Conservation (phyloP, 2,113 vertebrate genomes). For the western clawed frog (Xenopus tropicalis) region DNA sequence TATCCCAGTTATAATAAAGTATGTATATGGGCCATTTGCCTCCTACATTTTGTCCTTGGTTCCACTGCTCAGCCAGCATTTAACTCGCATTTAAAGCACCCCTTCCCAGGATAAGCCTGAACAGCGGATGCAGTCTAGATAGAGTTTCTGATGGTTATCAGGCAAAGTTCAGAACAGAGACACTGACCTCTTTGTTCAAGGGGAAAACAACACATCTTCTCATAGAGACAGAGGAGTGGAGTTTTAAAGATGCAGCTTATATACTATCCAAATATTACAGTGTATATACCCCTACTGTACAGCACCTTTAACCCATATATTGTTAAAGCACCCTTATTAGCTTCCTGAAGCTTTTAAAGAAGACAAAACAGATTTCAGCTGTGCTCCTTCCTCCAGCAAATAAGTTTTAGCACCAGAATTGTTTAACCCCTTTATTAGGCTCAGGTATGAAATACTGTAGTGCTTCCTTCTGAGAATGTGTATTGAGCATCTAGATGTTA, state of each 20-base stretch:
- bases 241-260: constrained; percentile 22
- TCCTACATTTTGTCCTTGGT: not conserved
- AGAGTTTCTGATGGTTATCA: constrained; percentile 67
- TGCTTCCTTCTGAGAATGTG: not conserved
- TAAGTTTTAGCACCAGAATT: too few species aligned
- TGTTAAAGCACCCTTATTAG: too few species aligned
- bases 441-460: too few species aligned
- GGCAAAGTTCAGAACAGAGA: constrained; percentile 10
- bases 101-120: constrained; percentile 36
- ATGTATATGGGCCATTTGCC: not conserved
- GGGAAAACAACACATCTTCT: constrained; percentile 56
- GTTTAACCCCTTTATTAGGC: too few species aligned
- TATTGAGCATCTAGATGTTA: not conserved
- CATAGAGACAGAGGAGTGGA: constrained; percentile 22
- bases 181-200: constrained; percentile 69
- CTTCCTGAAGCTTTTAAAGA: too few species aligned
- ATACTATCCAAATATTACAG: not conserved
- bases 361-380: too few species aligned
- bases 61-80: constrained; percentile 5
- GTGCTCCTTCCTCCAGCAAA: too few species aligned
- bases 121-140: constrained; percentile 55
- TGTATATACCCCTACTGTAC: constrained; percentile 41
- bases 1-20: not conserved
- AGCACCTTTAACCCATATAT: too few species aligned
- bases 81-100: constrained; percentile 15